Base-by-base conservation (phyloP, 2,888 invertebrate genomes). In the Tetranychus piercei region DNA sequence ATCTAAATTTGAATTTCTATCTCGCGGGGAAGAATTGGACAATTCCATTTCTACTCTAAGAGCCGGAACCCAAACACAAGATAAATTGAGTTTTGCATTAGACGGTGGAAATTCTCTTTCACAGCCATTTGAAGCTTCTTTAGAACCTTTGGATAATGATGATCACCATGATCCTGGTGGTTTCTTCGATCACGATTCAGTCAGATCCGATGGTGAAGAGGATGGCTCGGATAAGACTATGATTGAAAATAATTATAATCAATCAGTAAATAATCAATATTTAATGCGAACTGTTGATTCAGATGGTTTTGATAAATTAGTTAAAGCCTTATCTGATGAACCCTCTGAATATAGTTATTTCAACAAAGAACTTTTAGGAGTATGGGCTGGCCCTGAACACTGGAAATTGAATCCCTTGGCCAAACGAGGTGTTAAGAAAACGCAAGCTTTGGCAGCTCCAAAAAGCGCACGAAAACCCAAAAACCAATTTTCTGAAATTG, bases 321-420 rank as follows among this genome's bases (percentile, higher is more conserved):
- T 55, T 3, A 55, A 55, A 55, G 55, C 55, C 9, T 55, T 55
- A 15, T 55, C 55, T 44, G 71, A 71, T 71, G 55, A 74, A 64
- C 76, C 75, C 1, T 66, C 69, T 8, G 90, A 90, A 82, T 90
- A 90, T 83, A 88, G 89, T 0, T 90, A 89, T 83, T 85, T 87
- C 82, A 86, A 85, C 81, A 86, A 80, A 22, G 79, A 81, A 43
- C 81, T 80, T 81, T 82, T 84, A 81, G 78, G 82, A 81, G 81
- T 82, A 18, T 92, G 91, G 91, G 90, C 90, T 34, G 92, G 92
- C 0, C 91, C 92, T 45, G 84, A 87, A 71, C 90, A 92, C 82
- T 92, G 92, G 92, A 88, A 89, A 79, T 86, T 89, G 70, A 87
- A 86, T 80, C 77, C 78, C 11, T 71, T 23, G 22, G 44, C 34